Base-by-base conservation (phyloP, 2,797 vertebrate species). In the Meda fulgida region DNA sequence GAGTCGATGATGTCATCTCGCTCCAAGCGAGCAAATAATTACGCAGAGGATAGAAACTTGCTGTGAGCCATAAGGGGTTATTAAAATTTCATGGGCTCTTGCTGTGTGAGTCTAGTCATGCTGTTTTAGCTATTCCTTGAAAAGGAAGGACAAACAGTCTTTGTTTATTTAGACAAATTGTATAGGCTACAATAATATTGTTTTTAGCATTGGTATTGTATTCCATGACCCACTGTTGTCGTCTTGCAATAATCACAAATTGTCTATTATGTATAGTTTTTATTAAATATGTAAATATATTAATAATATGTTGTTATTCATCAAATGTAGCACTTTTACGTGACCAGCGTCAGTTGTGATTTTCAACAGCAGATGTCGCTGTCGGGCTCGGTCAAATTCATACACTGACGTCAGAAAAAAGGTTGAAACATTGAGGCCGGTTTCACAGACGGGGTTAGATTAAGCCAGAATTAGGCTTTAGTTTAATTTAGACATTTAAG, bases 21-120 rank as follows among this genome's bases (percentile, higher is more conserved):
- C 36, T 43, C 36, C 38, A 71, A 23, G 48, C 8, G 34, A 11
- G 66, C 18, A 29, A 55, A 29, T 58, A 71, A 71, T 19, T 55
- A 80, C 13, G 40, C 63, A 80, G 40, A 29, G 2, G 16, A 43
- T 4, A 51, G 11, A n/a, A 36, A 55, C 65, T 55, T 51, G 26
- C n/a, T 36, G 29, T 34, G 89, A 55, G 48, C 69, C 89, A 87
- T 88, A 88, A 90, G 89, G 87, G 92, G 87, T 93, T 92, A 94
- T 95, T 94, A 95, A 91, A 88, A 90, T 29, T 90, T 93, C 92
- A 92, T 84, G 19, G 84, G 89, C 90, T 93, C 93, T 94, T 94
- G 92, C 90, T 89, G 89, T 87, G 90, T 75, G 88, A 91, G 91
- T 87, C 73, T 87, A 79, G 38, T 73, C 81, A 18, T 38, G 53